Percentiles rank a stretch among this genome's conserved stretches.
Conservation (phyloP, 2,113 vertebrate genomes). For the Stictonetta naevosa region DNA sequence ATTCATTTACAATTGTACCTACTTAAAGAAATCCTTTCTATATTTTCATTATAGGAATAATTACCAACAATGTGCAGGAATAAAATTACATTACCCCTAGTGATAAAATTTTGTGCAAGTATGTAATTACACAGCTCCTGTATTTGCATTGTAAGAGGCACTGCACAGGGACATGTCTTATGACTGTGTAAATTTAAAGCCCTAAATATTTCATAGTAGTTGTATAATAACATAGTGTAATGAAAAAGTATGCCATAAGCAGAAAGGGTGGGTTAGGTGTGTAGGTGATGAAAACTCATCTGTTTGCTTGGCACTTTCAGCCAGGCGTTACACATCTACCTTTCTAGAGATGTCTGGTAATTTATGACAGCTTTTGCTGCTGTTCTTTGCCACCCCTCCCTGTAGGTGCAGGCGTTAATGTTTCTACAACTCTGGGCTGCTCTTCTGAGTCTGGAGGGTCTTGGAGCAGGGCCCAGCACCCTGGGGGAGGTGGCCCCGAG, state of each 20-base stretch:
- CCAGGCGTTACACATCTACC: background rate
- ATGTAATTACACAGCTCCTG: conserved; percentile 7
- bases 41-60: conserved; percentile 9
- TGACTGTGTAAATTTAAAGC: conserved; percentile 38
- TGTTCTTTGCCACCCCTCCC: background rate
- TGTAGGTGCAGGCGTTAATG: rapidly evolving
- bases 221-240: conserved; percentile 39
- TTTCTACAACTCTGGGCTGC: background rate
- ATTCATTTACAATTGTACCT: background rate
- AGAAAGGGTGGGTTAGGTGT: background rate
- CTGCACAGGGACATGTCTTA: background rate
- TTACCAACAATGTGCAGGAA: background rate
- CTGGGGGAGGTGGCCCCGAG: rapidly evolving
- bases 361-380: background rate
- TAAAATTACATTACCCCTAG: background rate
- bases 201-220: conserved; percentile 48
- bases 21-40: background rate
- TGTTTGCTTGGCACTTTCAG: conserved; percentile 3
- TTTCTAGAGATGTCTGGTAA: background rate
- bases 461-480: background rate
- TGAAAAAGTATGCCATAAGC: conserved; percentile 25
- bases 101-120: background rate
- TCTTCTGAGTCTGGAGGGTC: background rate
- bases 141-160: background rate
- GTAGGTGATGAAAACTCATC: conserved; percentile 34